Evolutionary conservation across 2,797 vertebrate genomes (phyloP).

Genomic region (Bradypodion pumilum): DNA sequence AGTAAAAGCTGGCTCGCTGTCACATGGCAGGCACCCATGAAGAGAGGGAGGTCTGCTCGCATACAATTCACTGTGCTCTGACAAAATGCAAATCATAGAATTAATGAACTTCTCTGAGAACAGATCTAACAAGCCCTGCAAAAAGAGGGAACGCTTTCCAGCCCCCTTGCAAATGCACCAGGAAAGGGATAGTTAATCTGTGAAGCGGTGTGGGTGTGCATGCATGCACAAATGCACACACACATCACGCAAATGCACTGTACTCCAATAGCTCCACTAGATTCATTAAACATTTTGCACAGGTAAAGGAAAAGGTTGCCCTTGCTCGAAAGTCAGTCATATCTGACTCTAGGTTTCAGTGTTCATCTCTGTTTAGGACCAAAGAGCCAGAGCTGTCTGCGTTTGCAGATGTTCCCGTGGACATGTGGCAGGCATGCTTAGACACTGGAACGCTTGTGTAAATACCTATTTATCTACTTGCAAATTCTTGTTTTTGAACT

Average conservation of each 20-base stretch:
- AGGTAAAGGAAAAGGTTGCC: too few species aligned
- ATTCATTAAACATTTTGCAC: not conserved
- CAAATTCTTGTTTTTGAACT: too few species aligned
- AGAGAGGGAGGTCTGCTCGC: constrained; percentile 59
- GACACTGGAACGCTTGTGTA: too few species aligned
- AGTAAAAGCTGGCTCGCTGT: constrained; percentile 71
- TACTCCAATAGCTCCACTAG: not conserved
- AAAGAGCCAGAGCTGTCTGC: too few species aligned
- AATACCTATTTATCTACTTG: too few species aligned
- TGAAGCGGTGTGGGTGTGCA: too few species aligned
- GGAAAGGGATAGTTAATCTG: too few species aligned
- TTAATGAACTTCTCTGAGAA: constrained; percentile 68
- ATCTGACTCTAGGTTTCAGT: too few species aligned
- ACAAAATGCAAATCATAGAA: constrained; percentile 69
- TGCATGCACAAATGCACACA: not conserved
- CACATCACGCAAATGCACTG: not conserved
- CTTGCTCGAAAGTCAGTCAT: too few species aligned
- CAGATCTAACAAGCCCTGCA: constrained; percentile 62
- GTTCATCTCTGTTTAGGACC: too few species aligned
- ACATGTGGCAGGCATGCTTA: too few species aligned
- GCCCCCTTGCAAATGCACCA: not conserved
- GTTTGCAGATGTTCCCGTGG: too few species aligned
- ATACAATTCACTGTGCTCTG: constrained; percentile 67
- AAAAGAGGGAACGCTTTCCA: constrained; percentile 51
- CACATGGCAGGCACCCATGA: constrained; percentile 60